phyloP scores from a whole-genome alignment of 2,888 invertebrate genomes.

The Dione vanillae region DNA sequence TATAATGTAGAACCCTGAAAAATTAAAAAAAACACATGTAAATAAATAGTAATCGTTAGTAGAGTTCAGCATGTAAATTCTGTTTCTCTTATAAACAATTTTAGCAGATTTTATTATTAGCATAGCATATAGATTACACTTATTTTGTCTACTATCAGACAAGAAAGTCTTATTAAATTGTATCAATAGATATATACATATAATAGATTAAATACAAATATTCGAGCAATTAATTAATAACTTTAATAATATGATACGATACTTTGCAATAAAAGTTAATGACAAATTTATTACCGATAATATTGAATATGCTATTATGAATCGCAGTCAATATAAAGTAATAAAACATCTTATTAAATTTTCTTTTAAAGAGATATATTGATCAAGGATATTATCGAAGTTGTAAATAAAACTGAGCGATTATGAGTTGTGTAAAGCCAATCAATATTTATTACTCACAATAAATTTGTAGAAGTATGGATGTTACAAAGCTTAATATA shows the following conservation, averaged over 20 bases:
- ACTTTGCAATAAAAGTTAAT: background rate
- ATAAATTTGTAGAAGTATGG: background rate
- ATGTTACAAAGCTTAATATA: slow-evolving; percentile 25
- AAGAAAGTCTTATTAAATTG: background rate
- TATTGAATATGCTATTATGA: background rate
- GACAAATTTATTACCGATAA: slow-evolving; percentile 1
- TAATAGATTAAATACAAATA: background rate
- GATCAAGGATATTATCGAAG: slow-evolving; percentile 10
- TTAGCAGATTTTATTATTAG: too few species aligned
- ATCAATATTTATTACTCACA: slow-evolving; percentile 18
- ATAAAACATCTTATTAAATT: slow-evolving; percentile 27
- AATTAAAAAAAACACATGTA: too few species aligned
- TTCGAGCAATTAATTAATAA: background rate
- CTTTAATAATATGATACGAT: background rate
- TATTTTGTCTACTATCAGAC: background rate
- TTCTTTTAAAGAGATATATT: slow-evolving; percentile 21
- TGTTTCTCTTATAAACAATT: too few species aligned
- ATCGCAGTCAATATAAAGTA: background rate
- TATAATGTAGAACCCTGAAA: too few species aligned
- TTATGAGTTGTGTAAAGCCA: slow-evolving; percentile 22
- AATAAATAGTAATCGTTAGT: too few species aligned
- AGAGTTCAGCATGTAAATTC: too few species aligned
- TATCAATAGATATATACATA: too few species aligned
- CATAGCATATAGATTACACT: too few species aligned
- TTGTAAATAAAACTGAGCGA: slow-evolving; percentile 11